Evolutionary conservation across 2,888 invertebrate genomes (phyloP).

Genomic region (Parnassius apollo): DNA sequence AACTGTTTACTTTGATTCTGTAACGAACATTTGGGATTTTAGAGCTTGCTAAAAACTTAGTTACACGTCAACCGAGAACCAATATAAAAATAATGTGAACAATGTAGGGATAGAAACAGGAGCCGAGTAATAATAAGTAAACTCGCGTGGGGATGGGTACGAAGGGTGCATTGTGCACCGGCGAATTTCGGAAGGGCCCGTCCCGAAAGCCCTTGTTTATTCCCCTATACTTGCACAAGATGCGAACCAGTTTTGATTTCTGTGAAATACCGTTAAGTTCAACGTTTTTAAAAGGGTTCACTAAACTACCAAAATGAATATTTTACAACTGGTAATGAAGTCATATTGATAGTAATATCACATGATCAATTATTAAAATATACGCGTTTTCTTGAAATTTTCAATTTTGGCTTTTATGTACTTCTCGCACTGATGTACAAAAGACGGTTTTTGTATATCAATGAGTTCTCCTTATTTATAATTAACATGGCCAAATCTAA

Average conservation of each 20-base stretch:
- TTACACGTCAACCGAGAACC: conserved; percentile 71
- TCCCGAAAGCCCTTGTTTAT: conserved; percentile 70
- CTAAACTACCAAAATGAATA: conserved; percentile 15
- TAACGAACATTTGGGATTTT: background rate
- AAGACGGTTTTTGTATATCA: too few species aligned
- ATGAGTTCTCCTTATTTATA: too few species aligned
- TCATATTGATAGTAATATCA: background rate
- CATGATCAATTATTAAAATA: background rate
- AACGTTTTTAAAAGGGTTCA: conserved; percentile 52
- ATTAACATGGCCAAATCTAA: too few species aligned
- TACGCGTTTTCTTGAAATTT: background rate
- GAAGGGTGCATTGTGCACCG: conserved; percentile 81
- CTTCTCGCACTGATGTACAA: too few species aligned
- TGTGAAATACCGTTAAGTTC: conserved; percentile 63
- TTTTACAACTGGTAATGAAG: conserved; percentile 15
- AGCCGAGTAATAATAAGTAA: conserved; percentile 79
- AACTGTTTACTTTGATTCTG: background rate
- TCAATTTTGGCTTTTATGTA: too few species aligned
- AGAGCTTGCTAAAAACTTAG: conserved; percentile 38
- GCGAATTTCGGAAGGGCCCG: conserved; percentile 79
- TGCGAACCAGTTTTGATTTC: conserved; percentile 79
- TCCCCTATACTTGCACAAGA: conserved; percentile 80
- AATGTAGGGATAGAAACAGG: conserved; percentile 78
- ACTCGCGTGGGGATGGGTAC: conserved; percentile 78
- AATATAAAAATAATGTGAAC: conserved; percentile 73